Evolutionary conservation across 1,140 invertebrate species (phyloP).

Genomic region (Rhopalosiphum padi): DNA sequence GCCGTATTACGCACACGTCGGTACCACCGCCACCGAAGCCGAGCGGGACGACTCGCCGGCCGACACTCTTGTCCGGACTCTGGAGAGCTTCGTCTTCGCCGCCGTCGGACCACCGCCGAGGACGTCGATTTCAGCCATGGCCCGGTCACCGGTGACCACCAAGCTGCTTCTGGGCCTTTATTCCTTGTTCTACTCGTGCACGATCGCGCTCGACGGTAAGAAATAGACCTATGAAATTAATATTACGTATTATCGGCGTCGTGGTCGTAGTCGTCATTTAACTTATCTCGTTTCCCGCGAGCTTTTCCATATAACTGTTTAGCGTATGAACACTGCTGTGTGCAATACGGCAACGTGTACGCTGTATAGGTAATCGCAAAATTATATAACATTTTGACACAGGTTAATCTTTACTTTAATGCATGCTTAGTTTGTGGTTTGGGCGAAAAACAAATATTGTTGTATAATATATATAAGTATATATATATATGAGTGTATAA

Average conservation of each 20-base stretch:
- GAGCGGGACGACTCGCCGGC: not conserved
- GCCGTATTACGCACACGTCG: not conserved
- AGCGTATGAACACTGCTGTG: not conserved
- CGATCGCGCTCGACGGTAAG: constrained; percentile 24
- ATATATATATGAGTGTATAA: not conserved
- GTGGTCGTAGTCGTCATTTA: not conserved
- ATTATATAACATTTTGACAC: not conserved
- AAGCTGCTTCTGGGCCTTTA: not conserved
- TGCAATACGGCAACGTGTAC: not conserved
- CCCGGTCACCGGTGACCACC: not conserved
- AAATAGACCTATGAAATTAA: not conserved
- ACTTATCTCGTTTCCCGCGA: not conserved
- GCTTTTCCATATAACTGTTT: not conserved
- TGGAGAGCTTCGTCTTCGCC: not conserved
- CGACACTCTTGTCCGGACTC: not conserved
- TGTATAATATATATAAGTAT: not conserved
- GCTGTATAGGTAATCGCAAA: not conserved
- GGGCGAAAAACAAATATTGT: not conserved
- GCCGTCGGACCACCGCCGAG: not conserved
- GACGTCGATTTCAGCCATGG: not conserved
- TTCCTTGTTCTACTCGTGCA: not conserved
- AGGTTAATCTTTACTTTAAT: not conserved
- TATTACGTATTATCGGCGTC: not conserved
- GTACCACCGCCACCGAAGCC: not conserved
- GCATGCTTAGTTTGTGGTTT: not conserved